phyloP scores from a whole-genome alignment of 1,140 invertebrate species.

The Heliothis subflexa region DNA sequence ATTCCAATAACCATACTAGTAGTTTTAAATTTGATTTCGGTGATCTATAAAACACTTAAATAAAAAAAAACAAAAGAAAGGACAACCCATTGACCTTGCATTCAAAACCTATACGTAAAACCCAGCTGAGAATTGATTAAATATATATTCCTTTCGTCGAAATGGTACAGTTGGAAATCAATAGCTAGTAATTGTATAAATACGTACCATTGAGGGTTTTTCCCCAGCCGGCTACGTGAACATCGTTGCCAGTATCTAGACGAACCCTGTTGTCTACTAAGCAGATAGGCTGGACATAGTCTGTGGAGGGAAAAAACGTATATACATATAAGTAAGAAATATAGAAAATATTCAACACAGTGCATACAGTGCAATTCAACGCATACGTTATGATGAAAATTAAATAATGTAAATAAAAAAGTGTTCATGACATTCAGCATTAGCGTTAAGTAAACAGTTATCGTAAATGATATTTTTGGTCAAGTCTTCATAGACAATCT shows the following conservation, averaged over 20 bases:
- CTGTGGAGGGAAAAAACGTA: constrained; percentile 68
- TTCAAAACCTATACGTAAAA: constrained; percentile 27
- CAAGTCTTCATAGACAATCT: no score
- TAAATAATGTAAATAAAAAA: no score
- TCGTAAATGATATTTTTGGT: no score
- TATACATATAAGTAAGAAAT: neutral
- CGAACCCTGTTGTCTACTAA: constrained; percentile 73
- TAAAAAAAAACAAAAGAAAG: constrained; percentile 12
- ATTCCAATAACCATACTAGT: no score
- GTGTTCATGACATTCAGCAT: no score
- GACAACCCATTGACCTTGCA: constrained; percentile 6
- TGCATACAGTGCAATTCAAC: neutral
- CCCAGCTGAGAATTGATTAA: constrained; percentile 11
- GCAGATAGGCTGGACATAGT: constrained; percentile 87
- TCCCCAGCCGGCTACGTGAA: constrained; percentile 84
- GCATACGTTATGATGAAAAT: no score
- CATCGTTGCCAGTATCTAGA: constrained; percentile 62
- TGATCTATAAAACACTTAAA: no score
- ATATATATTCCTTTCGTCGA: constrained; percentile 8
- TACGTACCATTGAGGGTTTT: constrained; percentile 81
- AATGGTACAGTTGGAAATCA: constrained; percentile 18
- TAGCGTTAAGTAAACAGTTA: no score
- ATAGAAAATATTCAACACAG: neutral
- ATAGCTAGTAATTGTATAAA: constrained; percentile 53
- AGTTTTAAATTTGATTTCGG: no score